Evolutionary conservation across 2,113 vertebrate species (phyloP), one percentile per base, ranked within the genome.

Genomic region (Hystrix brachyura): DNA sequence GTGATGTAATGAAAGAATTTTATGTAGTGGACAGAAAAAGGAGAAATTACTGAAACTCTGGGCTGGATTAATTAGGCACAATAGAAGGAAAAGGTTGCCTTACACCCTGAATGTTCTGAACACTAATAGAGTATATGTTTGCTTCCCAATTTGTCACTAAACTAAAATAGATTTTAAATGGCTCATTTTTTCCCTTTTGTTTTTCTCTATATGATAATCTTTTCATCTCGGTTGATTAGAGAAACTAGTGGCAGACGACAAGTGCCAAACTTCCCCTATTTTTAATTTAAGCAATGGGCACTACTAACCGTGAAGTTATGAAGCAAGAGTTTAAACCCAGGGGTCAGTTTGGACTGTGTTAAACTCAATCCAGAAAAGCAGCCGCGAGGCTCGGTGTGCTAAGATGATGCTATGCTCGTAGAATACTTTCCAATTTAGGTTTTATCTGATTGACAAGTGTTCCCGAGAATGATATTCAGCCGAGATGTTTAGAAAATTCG

Each of bases 261-360:
- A 96, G 93, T 97, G 80, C 62, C 87, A 76, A 90, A 46, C 38
- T 86, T 97, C 92, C 95, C 90, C 83, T 95, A 78, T 96, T 98
- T 97, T 97, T 95, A 98, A 98, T 98, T 97, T 98, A 98, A 98
- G 95, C 98, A 98, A 98, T 76, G 94, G 88, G 92, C 97, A 95
- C 95, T 97, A 97, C 98, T 95, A 96, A 92, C 94, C 91, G 51
- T 95, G 92, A 96, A 86, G 94, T 95, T 96, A 95, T 92, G 93
- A 98, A 95, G 92, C 95, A 97, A 90, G 76, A 96, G 96, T 98
- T 98, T 93, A 98, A 98, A 98, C 95, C 93, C 94, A 90, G 69
- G 65, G 98, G 67, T 87, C 59, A 96, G 91, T 95, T 96, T 92
- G 94, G 82, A 88, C 94, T 97, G 97, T 80, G 67, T 98, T 97